phyloP scores from a whole-genome alignment of 2,888 invertebrate species.

The Sarcophaga subvicina region DNA sequence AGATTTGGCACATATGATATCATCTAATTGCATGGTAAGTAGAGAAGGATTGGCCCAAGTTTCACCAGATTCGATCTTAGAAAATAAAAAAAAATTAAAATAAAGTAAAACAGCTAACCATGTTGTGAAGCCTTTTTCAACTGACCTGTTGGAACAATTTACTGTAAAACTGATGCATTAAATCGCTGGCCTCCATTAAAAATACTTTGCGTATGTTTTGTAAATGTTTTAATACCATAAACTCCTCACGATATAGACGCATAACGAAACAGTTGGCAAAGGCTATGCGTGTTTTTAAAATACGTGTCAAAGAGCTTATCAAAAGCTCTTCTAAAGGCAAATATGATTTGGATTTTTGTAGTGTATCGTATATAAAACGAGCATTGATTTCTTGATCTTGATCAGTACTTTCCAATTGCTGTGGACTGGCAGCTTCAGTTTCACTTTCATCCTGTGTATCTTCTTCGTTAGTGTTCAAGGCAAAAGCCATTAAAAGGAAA shows the following conservation, averaged over 20 bases:
- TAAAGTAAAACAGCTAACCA: neutral
- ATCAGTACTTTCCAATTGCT: neutral
- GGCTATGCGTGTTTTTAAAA: slow-evolving; percentile 80
- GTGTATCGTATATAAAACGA: slow-evolving; percentile 54
- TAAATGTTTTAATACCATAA: slow-evolving; percentile 82
- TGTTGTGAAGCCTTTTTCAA: neutral
- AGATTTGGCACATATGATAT: slow-evolving; percentile 82
- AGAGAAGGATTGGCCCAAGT: slow-evolving; percentile 82
- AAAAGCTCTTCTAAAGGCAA: slow-evolving; percentile 82
- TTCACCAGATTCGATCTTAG: slow-evolving; percentile 81
- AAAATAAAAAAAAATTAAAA: neutral
- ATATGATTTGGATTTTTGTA: slow-evolving; percentile 66
- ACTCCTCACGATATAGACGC: slow-evolving; percentile 82
- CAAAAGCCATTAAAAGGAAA: slow-evolving; percentile 75
- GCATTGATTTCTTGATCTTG: slow-evolving; percentile 49
- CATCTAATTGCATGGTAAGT: slow-evolving; percentile 82
- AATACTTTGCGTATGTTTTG: slow-evolving; percentile 82
- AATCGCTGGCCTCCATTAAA: slow-evolving; percentile 83
- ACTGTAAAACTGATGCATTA: slow-evolving; percentile 83
- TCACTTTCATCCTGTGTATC: slow-evolving; percentile 13
- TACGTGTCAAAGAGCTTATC: slow-evolving; percentile 79
- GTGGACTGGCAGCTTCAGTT: neutral
- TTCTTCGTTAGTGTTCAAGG: slow-evolving; percentile 69
- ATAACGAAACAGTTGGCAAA: slow-evolving; percentile 82
- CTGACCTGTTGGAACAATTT: slow-evolving; percentile 82